Evolutionary conservation across 2,113 vertebrate species (phyloP).

Genomic region (Monopterus albus): DNA sequence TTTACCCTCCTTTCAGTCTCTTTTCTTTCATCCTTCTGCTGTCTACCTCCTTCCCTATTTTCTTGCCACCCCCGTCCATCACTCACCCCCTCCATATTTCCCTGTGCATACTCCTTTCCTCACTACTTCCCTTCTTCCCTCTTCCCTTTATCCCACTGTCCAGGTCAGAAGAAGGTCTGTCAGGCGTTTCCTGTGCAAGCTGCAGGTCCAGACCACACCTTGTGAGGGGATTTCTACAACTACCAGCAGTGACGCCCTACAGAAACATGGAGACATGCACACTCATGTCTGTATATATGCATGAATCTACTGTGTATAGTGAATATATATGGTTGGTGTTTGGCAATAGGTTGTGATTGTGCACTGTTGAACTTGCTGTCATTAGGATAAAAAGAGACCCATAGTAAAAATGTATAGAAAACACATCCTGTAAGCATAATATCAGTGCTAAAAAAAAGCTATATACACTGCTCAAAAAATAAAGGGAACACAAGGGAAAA

Average conservation of each 20-base stretch:
- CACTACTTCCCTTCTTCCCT: conserved; percentile 56
- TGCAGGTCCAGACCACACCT: conserved; percentile 72
- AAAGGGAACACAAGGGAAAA: too few species aligned
- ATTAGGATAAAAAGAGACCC: conserved; percentile 36
- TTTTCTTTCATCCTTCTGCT: background rate
- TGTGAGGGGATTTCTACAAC: conserved; percentile 69
- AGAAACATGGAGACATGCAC: conserved; percentile 46
- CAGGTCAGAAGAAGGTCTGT: conserved; percentile 71
- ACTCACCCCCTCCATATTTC: conserved; percentile 28
- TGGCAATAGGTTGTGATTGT: conserved; percentile 1
- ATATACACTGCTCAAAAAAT: too few species aligned
- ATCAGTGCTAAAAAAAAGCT: too few species aligned
- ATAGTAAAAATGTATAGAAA: too few species aligned
- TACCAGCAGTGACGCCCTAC: conserved; percentile 29
- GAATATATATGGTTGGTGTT: conserved; percentile 9
- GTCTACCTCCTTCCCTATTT: conserved; percentile 2
- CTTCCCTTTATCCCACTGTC: conserved; percentile 58
- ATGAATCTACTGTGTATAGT: conserved; percentile 7
- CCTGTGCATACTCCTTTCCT: conserved; percentile 61
- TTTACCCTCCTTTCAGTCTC: background rate
- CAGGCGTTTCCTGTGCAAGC: conserved; percentile 72
- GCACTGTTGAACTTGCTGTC: conserved; percentile 8
- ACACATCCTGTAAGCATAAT: too few species aligned
- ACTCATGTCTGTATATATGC: conserved; percentile 13
- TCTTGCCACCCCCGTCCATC: conserved; percentile 20